Evolutionary conservation across 2,797 vertebrate species (phyloP), one percentile per base, ranked within the genome.

Genomic region (Psittacula derbiana): DNA sequence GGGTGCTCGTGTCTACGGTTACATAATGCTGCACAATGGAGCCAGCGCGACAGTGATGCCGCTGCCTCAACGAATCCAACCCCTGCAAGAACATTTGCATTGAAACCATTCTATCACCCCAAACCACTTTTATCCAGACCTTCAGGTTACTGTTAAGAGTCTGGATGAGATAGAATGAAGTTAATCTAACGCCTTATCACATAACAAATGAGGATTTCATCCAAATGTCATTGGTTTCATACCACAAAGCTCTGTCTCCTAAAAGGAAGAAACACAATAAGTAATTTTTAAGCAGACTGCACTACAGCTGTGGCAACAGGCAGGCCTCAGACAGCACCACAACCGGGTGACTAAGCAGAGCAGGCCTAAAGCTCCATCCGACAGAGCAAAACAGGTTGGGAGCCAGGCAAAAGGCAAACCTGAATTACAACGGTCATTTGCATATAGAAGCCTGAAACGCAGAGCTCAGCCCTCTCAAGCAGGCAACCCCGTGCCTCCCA

Each of bases 11-110:
- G 43, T 6, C 69, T 53, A 8, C n/a, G 36, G 84, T 96, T 97
- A 95, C 90, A 94, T 92, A 95, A 96, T 64, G 82, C 80, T 65
- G 80, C 93, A 69, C 66, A 49, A n/a, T 17, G 1, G 13, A 75
- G 64, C 16, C 53, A 5, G 58, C 20, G 11, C 40, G 7, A 27
- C 24, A 25, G n/a, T 55, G 84, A 91, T 75, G 84, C 80, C 76
- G 60, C 55, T 65, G 57, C 21, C 74, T 43, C 0, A 30, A 12
- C 6, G 2, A 67, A 36, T 4, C 30, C 27, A 44, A 52, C 25
- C 47, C 19, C 67, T 33, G 46, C 52, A 28, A 13, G 8, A n/a
- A 6, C 12, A 31, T 6, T 33, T 7, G 10, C 46, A 31, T 2
- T 1, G 6, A 79, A 27, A 24, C 40, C 25, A 66, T 24, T 8